A percentile compares a stretch with the other conserved stretches of the same genome.
These are phyloP conservation scores for Galerucella pusilla DNA, from an alignment of 2,888 invertebrate species.

Conservation along the genomic window DNA sequence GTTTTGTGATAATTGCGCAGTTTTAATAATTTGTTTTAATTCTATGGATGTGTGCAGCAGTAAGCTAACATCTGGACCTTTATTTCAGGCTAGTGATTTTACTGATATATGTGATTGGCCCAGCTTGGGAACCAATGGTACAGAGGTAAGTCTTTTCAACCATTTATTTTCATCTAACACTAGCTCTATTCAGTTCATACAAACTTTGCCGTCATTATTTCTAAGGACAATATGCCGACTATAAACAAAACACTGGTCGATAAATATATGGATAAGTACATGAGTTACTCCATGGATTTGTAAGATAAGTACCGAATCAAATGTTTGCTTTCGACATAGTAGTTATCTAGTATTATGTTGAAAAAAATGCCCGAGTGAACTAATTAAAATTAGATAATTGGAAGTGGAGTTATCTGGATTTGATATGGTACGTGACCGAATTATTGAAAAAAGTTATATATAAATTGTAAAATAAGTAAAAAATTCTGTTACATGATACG, in stretches of 20 bases:
- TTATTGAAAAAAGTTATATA: too few species aligned
- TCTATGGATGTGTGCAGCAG: conserved; percentile 11
- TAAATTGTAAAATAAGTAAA: neutral
- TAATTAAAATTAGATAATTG: neutral
- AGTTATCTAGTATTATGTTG: neutral
- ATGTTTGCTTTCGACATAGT: neutral
- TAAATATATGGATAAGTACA: too few species aligned
- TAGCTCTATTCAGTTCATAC: neutral
- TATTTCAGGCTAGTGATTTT: conserved; percentile 84
- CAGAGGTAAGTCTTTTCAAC: conserved; percentile 60
- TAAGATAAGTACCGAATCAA: neutral
- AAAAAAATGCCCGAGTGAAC: neutral
- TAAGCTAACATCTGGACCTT: conserved; percentile 33
- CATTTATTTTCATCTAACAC: neutral
- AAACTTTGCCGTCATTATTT: neutral
- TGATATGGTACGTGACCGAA: too few species aligned
- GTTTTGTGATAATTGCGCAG: conserved; percentile 13
- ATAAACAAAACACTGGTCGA: too few species aligned
- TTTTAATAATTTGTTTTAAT: conserved; percentile 8
- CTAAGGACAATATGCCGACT: neutral
- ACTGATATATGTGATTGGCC: conserved; percentile 93
- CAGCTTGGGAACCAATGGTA: conserved; percentile 78
- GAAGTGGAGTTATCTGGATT: neutral
- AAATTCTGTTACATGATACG: neutral
- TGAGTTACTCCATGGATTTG: too few species aligned